A percentile compares a stretch with the other conserved stretches of the same genome.
Evolutionary conservation across 2,797 vertebrate genomes (phyloP).

Genomic region (Podargus strigoides): DNA sequence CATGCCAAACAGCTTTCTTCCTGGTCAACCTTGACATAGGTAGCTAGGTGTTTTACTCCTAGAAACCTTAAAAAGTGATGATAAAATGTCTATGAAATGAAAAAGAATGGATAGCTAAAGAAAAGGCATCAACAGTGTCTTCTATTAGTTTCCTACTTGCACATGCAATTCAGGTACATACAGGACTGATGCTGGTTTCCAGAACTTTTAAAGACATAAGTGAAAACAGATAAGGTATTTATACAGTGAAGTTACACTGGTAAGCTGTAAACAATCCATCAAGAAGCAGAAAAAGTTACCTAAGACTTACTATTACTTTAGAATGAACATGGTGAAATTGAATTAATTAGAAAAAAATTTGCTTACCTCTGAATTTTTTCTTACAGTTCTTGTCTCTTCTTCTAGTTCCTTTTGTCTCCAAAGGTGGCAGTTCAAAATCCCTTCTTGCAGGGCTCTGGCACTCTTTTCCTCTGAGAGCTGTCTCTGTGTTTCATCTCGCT

Average conservation of each 20-base stretch:
- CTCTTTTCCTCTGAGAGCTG: slow-evolving; percentile 85
- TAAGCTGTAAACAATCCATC: background rate
- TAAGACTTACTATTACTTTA: background rate
- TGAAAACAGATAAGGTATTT: background rate
- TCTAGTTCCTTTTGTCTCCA: slow-evolving; percentile 86
- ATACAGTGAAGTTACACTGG: background rate
- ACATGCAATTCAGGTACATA: background rate
- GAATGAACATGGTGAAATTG: background rate
- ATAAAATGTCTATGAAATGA: background rate
- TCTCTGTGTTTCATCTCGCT: slow-evolving; percentile 82
- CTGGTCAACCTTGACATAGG: background rate
- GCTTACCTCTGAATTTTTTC: slow-evolving; percentile 82
- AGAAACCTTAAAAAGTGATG: background rate
- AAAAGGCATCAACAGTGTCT: accelerated
- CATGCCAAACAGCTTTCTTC: background rate
- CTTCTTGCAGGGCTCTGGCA: slow-evolving; percentile 84
- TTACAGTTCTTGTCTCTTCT: slow-evolving; percentile 76
- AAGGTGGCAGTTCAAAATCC: slow-evolving; percentile 83
- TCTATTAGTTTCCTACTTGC: background rate
- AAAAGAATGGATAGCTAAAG: background rate
- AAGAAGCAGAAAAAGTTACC: background rate
- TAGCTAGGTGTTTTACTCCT: background rate
- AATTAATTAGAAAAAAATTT: background rate
- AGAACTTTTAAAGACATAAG: background rate
- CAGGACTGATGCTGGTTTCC: background rate